Evolutionary conservation across 2,797 vertebrate species (phyloP).

Genomic region (Linurgus olivaceus): DNA sequence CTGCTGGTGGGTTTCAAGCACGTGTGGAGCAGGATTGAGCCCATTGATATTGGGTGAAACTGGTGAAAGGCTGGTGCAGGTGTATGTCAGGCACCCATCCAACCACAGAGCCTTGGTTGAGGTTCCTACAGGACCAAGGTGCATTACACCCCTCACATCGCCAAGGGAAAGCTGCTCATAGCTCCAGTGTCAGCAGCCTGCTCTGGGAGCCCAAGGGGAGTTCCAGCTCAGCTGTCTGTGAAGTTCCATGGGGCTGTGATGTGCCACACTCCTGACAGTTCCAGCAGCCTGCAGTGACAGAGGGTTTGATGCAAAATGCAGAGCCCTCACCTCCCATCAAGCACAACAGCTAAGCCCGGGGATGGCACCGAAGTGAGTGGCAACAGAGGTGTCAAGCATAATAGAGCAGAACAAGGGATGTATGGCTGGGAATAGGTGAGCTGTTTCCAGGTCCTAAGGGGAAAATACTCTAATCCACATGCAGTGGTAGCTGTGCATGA

Average conservation of each 20-base stretch:
- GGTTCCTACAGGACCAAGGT: not conserved
- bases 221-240: constrained; percentile 48
- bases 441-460: not conserved
- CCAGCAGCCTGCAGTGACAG: constrained; percentile 45
- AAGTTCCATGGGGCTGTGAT: constrained; percentile 21
- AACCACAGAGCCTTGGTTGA: not conserved
- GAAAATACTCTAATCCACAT: not conserved
- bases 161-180: not conserved
- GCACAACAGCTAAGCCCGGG: not conserved
- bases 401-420: constrained; percentile 31
- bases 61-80: not conserved
- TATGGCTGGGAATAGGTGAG: not conserved
- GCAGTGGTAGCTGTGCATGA: not conserved
- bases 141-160: not conserved
- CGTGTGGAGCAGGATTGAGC: not conserved
- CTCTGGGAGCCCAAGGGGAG: not conserved
- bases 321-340: constrained; percentile 57
- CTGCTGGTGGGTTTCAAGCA: not conserved
- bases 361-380: not conserved
- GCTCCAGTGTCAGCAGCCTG: constrained; percentile 34
- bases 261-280: constrained; percentile 30
- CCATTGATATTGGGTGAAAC: not conserved
- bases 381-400: constrained; percentile 27
- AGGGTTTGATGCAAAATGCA: constrained; percentile 49
- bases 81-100: not conserved